Evolutionary conservation across 2,797 vertebrate species (phyloP), one percentile per base, ranked within the genome.

Genomic region (Manis crassicaudata): DNA sequence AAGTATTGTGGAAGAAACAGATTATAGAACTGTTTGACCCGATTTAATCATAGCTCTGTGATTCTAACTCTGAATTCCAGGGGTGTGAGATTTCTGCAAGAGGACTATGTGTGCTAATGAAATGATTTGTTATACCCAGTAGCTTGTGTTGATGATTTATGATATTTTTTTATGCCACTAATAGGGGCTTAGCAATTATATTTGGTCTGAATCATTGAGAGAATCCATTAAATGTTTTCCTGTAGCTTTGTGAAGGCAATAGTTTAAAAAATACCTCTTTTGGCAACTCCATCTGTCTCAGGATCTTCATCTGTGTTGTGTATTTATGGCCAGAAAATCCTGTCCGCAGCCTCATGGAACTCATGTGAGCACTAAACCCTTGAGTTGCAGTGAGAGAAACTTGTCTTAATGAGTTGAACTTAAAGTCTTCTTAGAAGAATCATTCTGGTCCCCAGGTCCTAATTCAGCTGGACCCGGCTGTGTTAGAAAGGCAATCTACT

Each of bases 171-270:
- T 40, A 60, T 62, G 65, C 32, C 75, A 43, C 20, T 68, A n/a
- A 77, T 70, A 32, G 37, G 9, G 56, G 65, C 76, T 92, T 56
- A 67, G 63, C 70, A 60, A 52, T 93, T 92, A 35, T 67, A 43
- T 90, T 95, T 88, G 79, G 58, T 88, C 40, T 60, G 40, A 82
- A 90, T 93, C 70, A 83, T 40, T 84, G n/a, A 68, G 35, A 82
- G 50, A 90, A n/a, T n/a, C 82, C 88, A 35, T 10, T 58, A 40
- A 32, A 68, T 92, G 54, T 85, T 84, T 96, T 84, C 56, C 37
- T 83, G 16, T 58, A 72, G 43, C 58, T 90, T 73, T 87, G 27
- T 88, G 54, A 76, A 94, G 56, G 32, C 13, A 65, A 13, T 85
- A n/a, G 84, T 86, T 92, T 58, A 73, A 90, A 94, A 82, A 62